phyloP scores from a whole-genome alignment of 2,888 invertebrate genomes.

The Standfussiana lucernea region DNA sequence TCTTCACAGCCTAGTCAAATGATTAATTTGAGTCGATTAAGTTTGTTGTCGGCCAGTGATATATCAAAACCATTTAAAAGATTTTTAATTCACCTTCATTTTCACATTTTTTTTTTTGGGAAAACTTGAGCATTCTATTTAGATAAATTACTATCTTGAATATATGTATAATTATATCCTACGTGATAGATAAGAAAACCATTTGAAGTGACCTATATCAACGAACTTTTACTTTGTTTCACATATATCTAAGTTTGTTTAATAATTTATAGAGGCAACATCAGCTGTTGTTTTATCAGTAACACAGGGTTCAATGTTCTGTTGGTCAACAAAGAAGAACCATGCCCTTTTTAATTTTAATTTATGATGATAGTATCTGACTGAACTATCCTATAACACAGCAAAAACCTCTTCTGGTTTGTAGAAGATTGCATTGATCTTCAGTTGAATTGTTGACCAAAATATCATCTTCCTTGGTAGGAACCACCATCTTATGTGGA shows the following conservation, averaged over 20 bases:
- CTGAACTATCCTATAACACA: neutral
- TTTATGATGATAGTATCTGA: neutral
- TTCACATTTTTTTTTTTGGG: neutral
- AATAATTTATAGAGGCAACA: neutral
- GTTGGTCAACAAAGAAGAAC: neutral
- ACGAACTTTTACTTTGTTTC: constrained; percentile 9
- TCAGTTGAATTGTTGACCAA: neutral
- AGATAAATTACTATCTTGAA: neutral
- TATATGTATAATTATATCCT: too few species aligned
- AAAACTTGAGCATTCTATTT: neutral
- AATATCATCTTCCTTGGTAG: neutral
- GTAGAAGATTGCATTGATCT: neutral
- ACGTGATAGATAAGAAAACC: constrained; percentile 4
- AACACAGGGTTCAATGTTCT: constrained; percentile 19
- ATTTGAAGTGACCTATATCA: neutral
- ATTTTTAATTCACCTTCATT: too few species aligned
- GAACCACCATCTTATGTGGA: neutral
- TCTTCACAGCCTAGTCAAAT: too few species aligned
- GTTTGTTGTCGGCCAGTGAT: too few species aligned
- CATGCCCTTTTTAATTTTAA: neutral
- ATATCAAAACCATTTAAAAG: too few species aligned
- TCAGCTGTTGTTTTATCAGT: constrained; percentile 23
- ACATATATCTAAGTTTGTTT: constrained; percentile 10
- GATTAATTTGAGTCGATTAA: too few species aligned
- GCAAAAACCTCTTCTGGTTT: neutral